Conservation (phyloP, 1,140 invertebrate genomes). For the Brachionus koreanus region DNA sequence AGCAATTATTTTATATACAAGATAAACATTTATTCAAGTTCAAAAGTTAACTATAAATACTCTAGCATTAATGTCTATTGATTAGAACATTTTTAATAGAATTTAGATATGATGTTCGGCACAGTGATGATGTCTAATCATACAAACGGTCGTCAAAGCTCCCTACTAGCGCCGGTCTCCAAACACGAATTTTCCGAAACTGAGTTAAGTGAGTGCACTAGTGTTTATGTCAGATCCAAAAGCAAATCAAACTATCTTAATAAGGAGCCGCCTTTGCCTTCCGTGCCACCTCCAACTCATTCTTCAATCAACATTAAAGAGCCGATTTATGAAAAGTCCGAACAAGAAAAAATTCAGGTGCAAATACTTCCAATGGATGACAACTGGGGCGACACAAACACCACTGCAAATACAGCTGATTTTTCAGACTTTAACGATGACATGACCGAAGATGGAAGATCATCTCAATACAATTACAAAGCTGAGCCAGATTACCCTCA, state of each 20-base stretch:
- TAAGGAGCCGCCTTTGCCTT: neutral
- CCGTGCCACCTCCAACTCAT: neutral
- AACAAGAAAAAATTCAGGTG: slow-evolving; percentile 6
- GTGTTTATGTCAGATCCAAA: neutral
- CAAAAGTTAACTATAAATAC: slow-evolving; percentile 37
- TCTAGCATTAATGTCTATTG: too few species aligned
- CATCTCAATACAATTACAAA: slow-evolving; percentile 15
- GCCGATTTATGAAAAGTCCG: neutral
- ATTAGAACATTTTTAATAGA: neutral
- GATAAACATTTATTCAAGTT: slow-evolving; percentile 15
- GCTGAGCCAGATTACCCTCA: neutral
- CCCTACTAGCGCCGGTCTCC: neutral
- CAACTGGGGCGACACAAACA: slow-evolving; percentile 42
- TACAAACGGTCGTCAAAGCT: neutral
- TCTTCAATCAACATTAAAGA: neutral
- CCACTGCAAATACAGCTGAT: slow-evolving; percentile 10
- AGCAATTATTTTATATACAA: neutral
- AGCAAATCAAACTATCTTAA: neutral
- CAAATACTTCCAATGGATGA: slow-evolving; percentile 43
- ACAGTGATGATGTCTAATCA: slow-evolving; percentile 10
- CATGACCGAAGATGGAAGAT: slow-evolving; percentile 28
- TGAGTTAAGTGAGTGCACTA: neutral
- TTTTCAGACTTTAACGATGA: slow-evolving; percentile 37
- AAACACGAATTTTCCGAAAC: neutral
- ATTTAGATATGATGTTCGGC: neutral